phyloP scores from a whole-genome alignment of 2,113 vertebrate genomes.

The Percina caprodes region DNA sequence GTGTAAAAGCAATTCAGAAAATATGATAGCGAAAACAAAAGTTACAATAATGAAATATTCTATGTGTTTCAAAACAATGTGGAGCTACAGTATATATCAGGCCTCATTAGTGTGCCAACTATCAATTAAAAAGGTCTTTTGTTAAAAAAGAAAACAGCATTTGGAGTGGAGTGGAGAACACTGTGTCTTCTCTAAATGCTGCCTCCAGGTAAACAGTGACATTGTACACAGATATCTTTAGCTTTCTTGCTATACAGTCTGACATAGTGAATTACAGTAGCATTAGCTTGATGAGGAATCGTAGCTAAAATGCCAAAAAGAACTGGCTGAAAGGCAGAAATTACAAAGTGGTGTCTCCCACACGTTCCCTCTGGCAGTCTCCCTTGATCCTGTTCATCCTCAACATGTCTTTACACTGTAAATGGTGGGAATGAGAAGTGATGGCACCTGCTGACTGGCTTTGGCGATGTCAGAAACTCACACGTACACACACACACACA shows the following conservation, averaged over 20 bases:
- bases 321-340: constrained; percentile 69
- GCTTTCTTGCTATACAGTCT: constrained; percentile 55
- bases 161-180: constrained; percentile 25
- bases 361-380: constrained; percentile 66
- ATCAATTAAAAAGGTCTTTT: background rate
- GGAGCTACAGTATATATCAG: background rate
- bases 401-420: constrained; percentile 69
- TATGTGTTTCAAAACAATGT: background rate
- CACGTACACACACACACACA: constrained; percentile 38
- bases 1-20: constrained; percentile 4
- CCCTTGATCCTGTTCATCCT: constrained; percentile 65
- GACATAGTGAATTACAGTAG: constrained; percentile 68
- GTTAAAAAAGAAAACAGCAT: background rate
- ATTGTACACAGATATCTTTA: constrained; percentile 40
- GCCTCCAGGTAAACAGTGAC: constrained; percentile 50
- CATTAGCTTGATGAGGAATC: constrained; percentile 58
- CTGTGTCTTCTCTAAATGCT: constrained; percentile 28
- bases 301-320: constrained; percentile 59
- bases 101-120: background rate
- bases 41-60: background rate
- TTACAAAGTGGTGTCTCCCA: constrained; percentile 66
- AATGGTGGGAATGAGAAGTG: constrained; percentile 76
- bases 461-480: constrained; percentile 68
- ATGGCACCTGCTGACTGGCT: constrained; percentile 79
- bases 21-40: background rate